A percentile compares a stretch with the other conserved stretches of the same genome.
These are phyloP conservation scores for Netelia melanura DNA, from an alignment of 2,888 invertebrate species.

Conservation along the genomic window DNA sequence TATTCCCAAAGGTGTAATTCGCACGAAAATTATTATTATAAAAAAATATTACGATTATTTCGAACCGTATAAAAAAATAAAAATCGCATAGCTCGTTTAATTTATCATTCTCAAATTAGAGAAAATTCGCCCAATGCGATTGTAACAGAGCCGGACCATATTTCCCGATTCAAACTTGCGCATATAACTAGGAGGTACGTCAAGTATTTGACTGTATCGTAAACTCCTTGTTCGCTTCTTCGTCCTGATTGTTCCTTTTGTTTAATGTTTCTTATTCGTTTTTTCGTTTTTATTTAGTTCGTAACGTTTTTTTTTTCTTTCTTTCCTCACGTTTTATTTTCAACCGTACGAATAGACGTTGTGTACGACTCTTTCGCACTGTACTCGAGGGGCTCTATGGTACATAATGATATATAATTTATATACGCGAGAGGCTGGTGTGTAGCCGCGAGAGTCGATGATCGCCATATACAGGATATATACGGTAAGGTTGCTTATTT, in stretches of 20 bases:
- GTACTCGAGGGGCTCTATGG: conserved; percentile 13
- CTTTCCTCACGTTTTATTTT: background rate
- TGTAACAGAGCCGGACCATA: no score
- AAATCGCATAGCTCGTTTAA: no score
- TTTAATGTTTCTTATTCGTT: background rate
- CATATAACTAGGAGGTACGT: background rate
- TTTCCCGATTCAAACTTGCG: no score
- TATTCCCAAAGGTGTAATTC: no score
- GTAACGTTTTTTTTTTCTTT: background rate
- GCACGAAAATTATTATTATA: no score
- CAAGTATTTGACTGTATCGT: conserved; percentile 44
- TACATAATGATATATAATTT: conserved; percentile 65
- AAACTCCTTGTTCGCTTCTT: conserved; percentile 40
- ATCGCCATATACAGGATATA: background rate
- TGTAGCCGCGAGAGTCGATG: conserved; percentile 20
- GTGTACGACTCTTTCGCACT: conserved; percentile 36
- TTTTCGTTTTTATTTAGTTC: background rate
- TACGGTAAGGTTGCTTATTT: conserved; percentile 40
- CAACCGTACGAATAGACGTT: conserved; percentile 6
- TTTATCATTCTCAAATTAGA: no score
- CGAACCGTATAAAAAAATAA: no score
- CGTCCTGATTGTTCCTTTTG: background rate
- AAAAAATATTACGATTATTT: no score
- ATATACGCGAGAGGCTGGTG: conserved; percentile 40
- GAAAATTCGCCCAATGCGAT: no score